Percentiles rank a stretch among this genome's conserved stretches.
These are phyloP conservation scores for Chrysochloris asiatica DNA, from an alignment of 2,113 vertebrate genomes.

Conservation along the genomic window DNA sequence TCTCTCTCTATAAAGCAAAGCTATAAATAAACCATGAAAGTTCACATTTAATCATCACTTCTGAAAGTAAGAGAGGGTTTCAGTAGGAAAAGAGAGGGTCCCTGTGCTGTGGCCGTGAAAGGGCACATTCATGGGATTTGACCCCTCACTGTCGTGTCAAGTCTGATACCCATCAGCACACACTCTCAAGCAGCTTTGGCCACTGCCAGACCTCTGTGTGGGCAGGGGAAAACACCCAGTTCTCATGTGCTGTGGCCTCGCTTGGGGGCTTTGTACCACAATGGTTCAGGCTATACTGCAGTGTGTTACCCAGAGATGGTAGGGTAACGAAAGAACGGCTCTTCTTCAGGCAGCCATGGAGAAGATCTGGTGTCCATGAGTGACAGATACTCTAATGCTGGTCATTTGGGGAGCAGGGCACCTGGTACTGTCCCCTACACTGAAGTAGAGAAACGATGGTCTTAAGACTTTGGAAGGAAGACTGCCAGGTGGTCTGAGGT, in stretches of 20 bases:
- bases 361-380: not conserved
- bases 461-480: not conserved
- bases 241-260: not conserved
- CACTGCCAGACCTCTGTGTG: constrained; percentile 22
- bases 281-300: not conserved
- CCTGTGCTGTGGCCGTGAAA: constrained; percentile 82
- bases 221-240: constrained; percentile 43
- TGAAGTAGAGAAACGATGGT: not conserved
- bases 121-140: constrained; percentile 83
- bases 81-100: constrained; percentile 83
- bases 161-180: constrained; percentile 79
- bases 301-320: not conserved
- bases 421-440: not conserved
- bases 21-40: constrained; percentile 89
- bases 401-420: not conserved
- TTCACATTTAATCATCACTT: constrained; percentile 85
- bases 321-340: not conserved
- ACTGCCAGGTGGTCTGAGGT: not conserved
- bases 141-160: constrained; percentile 81
- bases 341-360: not conserved
- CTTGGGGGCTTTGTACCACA: not conserved
- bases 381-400: not conserved
- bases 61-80: constrained; percentile 85
- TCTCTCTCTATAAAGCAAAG: constrained; percentile 82
- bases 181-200: constrained; percentile 25